Evolutionary conservation across 2,888 invertebrate species (phyloP).

Genomic region (Epirrhoe tristata): DNA sequence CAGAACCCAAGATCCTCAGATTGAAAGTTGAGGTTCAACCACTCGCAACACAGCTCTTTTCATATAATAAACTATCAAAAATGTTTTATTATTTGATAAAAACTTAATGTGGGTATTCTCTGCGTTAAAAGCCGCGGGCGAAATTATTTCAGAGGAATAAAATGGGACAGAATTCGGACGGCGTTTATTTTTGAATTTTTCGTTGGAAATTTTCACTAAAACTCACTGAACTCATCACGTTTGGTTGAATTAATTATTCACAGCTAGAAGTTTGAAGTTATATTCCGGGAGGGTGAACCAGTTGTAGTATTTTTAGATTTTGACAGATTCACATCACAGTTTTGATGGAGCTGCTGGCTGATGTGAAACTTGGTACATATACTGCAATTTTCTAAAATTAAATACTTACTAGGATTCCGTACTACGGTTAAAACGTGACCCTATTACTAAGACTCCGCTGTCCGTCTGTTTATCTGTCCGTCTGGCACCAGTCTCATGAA

Average conservation of each 20-base stretch:
- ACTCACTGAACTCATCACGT: conserved; percentile 28
- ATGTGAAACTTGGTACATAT: neutral
- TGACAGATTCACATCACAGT: conserved; percentile 8
- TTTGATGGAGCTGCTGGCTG: neutral
- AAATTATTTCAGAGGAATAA: conserved; percentile 5
- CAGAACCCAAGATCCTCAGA: no score
- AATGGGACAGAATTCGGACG: conserved; percentile 12
- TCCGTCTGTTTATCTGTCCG: no score
- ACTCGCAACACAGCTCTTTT: no score
- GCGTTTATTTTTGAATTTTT: conserved; percentile 16
- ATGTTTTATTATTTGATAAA: neutral
- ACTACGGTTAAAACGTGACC: no score
- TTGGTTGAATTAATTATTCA: conserved; percentile 30
- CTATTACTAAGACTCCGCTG: no score
- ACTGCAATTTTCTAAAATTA: no score
- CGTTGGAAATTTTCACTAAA: conserved; percentile 15
- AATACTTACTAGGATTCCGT: no score
- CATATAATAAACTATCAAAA: neutral
- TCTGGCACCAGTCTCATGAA: no score
- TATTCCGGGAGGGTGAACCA: conserved; percentile 15
- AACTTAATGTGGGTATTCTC: neutral
- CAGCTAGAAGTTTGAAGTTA: conserved; percentile 24
- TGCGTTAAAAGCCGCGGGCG: neutral
- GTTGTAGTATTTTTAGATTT: conserved; percentile 15
- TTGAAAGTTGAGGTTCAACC: no score